Conservation (phyloP, 1,140 invertebrate species). For the Meloidogyne hapla region DNA sequence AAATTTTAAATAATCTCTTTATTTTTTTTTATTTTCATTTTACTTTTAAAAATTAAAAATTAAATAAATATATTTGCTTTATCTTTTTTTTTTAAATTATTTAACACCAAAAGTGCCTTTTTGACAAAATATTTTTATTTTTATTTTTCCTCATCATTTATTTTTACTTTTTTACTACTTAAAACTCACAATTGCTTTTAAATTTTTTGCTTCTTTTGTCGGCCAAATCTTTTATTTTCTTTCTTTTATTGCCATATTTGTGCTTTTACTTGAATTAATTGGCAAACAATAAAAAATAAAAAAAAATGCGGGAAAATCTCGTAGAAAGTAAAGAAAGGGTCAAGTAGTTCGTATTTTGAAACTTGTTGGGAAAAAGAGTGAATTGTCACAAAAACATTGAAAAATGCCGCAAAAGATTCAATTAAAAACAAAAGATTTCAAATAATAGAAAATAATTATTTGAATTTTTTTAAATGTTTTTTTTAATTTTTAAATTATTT, state of each 20-base stretch:
- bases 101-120: background rate
- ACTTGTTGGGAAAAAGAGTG: background rate
- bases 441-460: too few species aligned
- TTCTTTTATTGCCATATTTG: slow-evolving; percentile 2
- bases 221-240: background rate
- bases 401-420: background rate
- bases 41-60: slow-evolving; percentile 1
- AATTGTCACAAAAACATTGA: background rate
- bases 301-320: slow-evolving; percentile 3
- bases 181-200: background rate
- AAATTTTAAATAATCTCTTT: too few species aligned
- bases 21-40: too few species aligned
- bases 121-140: too few species aligned
- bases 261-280: background rate
- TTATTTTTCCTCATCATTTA: background rate
- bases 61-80: background rate
- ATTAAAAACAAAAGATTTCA: background rate
- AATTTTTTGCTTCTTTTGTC: background rate
- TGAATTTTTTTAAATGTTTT: too few species aligned
- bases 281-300: slow-evolving; percentile 8
- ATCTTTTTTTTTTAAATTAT: too few species aligned
- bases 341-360: background rate
- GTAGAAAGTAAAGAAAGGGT: background rate
- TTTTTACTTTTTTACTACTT: background rate
- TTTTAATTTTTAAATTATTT: too few species aligned